These are phyloP conservation scores for Paradoxurus hermaphroditus DNA, from an alignment of 2,113 vertebrate genomes.

Conservation along the genomic window DNA sequence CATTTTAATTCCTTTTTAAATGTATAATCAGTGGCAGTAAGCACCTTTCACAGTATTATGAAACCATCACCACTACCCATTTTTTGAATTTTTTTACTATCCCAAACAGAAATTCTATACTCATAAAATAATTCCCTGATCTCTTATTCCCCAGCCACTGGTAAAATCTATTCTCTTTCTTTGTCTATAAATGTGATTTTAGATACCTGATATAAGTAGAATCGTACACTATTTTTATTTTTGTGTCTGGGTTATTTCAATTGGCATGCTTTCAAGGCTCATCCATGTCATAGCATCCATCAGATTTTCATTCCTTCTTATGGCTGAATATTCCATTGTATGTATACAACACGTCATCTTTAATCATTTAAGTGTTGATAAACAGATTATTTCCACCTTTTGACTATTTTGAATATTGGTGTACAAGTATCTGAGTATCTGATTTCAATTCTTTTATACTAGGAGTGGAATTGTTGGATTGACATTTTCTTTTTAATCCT, in stretches of 20 bases:
- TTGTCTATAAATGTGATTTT: neutral
- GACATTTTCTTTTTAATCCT: neutral
- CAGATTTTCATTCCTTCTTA: neutral
- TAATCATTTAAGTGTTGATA: neutral
- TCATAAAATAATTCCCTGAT: neutral
- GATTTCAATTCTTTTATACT: neutral
- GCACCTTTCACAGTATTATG: neutral
- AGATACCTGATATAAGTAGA: neutral
- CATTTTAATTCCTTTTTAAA: neutral
- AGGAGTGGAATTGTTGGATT: neutral
- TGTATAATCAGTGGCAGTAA: neutral
- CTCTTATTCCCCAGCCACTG: neutral
- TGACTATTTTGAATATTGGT: neutral
- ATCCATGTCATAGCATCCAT: neutral
- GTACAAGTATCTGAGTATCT: neutral
- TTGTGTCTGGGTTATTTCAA: neutral
- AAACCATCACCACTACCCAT: neutral
- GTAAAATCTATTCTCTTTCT: neutral
- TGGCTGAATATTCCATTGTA: neutral
- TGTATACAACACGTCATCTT: neutral
- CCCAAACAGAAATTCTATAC: neutral
- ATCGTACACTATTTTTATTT: neutral
- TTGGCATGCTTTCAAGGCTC: neutral
- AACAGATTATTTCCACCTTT: neutral
- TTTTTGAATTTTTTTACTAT: neutral